Evolutionary conservation across 1,140 invertebrate genomes (phyloP).

Genomic region (Zaprionus africanus): DNA sequence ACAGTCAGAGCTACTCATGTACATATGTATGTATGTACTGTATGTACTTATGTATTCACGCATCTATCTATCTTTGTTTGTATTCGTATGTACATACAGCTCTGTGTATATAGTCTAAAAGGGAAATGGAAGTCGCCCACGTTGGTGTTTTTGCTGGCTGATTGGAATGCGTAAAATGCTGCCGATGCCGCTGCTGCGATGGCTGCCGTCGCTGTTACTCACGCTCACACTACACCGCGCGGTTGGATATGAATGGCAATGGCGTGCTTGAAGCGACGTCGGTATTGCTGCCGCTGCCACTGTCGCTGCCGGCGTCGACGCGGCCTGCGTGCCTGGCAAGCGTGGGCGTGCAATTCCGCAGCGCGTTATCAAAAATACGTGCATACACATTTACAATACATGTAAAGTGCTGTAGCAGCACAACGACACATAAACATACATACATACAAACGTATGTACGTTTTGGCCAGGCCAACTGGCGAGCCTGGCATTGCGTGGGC

Average conservation of each 20-base stretch:
- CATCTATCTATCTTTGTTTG: too few species aligned
- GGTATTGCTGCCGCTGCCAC: not conserved
- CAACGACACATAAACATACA: slow-evolving; percentile 13
- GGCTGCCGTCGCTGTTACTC: slow-evolving; percentile 21
- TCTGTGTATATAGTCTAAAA: slow-evolving; percentile 25
- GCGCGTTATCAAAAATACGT: slow-evolving; percentile 75
- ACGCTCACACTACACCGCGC: slow-evolving; percentile 16
- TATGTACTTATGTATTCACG: not conserved
- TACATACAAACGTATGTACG: not conserved
- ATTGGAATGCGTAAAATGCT: slow-evolving; percentile 80
- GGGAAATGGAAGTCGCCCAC: slow-evolving; percentile 62
- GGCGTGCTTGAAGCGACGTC: slow-evolving; percentile 58
- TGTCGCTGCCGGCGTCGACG: slow-evolving; percentile 9
- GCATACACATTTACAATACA: slow-evolving; percentile 51
- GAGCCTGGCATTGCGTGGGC: slow-evolving; percentile 29
- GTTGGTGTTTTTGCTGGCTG: slow-evolving; percentile 60
- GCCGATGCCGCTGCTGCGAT: slow-evolving; percentile 22
- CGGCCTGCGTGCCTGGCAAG: slow-evolving; percentile 33
- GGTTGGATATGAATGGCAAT: slow-evolving; percentile 67
- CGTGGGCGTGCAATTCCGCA: slow-evolving; percentile 76
- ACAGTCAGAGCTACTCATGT: slow-evolving; percentile 1
- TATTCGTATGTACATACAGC: not conserved
- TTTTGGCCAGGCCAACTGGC: slow-evolving; percentile 47
- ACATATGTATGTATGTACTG: not conserved
- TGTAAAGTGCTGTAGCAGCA: not conserved